Percentiles rank a stretch among this genome's conserved stretches.
Conservation (phyloP, 2,113 vertebrate genomes). For the Pongo pygmaeus region DNA sequence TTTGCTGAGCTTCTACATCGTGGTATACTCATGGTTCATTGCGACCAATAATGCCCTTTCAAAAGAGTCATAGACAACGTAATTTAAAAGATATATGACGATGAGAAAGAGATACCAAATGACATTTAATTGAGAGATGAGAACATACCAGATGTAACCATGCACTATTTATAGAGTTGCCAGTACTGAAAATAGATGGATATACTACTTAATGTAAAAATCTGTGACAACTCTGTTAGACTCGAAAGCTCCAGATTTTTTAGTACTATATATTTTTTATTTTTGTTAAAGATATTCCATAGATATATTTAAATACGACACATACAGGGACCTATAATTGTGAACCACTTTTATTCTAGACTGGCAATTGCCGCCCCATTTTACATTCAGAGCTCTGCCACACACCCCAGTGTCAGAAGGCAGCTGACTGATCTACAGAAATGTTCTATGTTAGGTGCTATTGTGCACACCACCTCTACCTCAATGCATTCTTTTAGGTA, state of each 20-base stretch:
- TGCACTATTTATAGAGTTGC: not conserved
- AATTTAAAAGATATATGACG: conserved; percentile 1
- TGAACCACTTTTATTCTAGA: not conserved
- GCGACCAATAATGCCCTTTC: not conserved
- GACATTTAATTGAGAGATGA: not conserved
- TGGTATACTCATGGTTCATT: not conserved
- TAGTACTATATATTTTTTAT: not conserved
- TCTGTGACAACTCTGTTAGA: not conserved
- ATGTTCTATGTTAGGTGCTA: not conserved
- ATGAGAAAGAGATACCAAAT: not conserved
- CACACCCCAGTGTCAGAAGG: not conserved
- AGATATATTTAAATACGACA: not conserved
- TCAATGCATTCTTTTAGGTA: not conserved
- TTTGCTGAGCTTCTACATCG: not conserved
- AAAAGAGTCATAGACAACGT: not conserved
- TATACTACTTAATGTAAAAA: not conserved
- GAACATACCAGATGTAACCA: not conserved
- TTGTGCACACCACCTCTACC: not conserved
- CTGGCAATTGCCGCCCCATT: not conserved
- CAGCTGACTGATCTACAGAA: not conserved
- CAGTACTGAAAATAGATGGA: not conserved
- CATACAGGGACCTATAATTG: not conserved
- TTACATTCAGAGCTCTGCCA: not conserved
- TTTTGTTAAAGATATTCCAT: not conserved
- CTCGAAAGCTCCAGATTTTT: not conserved